phyloP scores from a whole-genome alignment of 1,140 invertebrate genomes.

The Whitmania pigra region DNA sequence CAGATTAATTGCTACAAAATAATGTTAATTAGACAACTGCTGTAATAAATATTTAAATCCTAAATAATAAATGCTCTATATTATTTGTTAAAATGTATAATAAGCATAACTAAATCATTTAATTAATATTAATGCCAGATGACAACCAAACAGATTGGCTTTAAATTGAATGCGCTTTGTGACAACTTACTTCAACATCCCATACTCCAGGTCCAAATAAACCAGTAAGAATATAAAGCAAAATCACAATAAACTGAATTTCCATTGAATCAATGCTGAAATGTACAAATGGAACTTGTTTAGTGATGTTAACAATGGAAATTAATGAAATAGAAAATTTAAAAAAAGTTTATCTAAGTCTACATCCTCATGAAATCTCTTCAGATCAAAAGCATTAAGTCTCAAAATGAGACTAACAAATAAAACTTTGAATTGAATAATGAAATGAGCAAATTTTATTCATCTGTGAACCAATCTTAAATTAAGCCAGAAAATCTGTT shows the following conservation, averaged over 20 bases:
- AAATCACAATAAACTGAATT: slow-evolving; percentile 84
- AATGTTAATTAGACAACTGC: background rate
- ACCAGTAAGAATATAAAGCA: slow-evolving; percentile 72
- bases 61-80: too few relatives aligned
- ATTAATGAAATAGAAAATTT: too few relatives aligned
- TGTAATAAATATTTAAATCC: too few relatives aligned
- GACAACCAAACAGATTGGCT: background rate
- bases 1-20: background rate
- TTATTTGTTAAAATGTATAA: too few relatives aligned
- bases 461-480: too few relatives aligned
- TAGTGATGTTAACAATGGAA: background rate
- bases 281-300: slow-evolving; percentile 15
- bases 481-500: too few relatives aligned
- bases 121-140: too few relatives aligned
- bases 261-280: slow-evolving; percentile 85
- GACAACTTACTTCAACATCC: slow-evolving; percentile 57
- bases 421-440: background rate
- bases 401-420: background rate
- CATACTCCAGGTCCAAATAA: slow-evolving; percentile 73
- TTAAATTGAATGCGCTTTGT: background rate
- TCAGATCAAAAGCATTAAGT: too few relatives aligned
- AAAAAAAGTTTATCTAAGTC: too few relatives aligned
- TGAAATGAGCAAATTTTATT: too few relatives aligned
- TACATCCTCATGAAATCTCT: background rate
- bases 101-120: background rate